Base-by-base conservation (phyloP, 1,140 invertebrate genomes). In the Cydia fagiglandana region DNA sequence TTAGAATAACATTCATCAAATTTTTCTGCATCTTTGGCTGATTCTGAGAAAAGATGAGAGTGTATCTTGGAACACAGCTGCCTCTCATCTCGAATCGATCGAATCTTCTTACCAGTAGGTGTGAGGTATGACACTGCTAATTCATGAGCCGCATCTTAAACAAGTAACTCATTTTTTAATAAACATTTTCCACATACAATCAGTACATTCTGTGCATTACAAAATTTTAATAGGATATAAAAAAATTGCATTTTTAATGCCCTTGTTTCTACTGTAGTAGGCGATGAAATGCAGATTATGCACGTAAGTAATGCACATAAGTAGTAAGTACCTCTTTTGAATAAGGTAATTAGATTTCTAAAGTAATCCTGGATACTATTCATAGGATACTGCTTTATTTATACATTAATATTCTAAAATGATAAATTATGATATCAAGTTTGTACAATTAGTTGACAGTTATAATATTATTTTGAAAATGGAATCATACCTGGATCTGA, bases 1-100 rank as follows among this genome's bases (percentile, higher is more conserved):
- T 93, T 93, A 20, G 88, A 81, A 84, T 92, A 91, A 50, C 83
- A 90, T 77, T 93, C 92, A 82, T 87, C 88, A 70, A 93, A 93
- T 78, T 91, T 93, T 68, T 93, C 93, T 45, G 87, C 90, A 84
- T 93, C 88, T 79, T 81, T 84, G 10, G 84, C 76, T 28, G 91
- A 91, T 10, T 83, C 78, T 76, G 50, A 81, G 12, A 86, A 76
- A 12, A 93, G 78, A 13, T 84, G 79, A 6, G 90, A 82, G 75
- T 89, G 85, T 73, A 93, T 93, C 78, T 87, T 91, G 78, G 91
- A 90, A 77, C 90, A 93, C 4, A 93, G 81, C 6, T 92, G 75
- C 76, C 84, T 89, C 75, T 93, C 91, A 86, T 89, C 87, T 77
- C 81, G 82, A 4, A 81, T 66, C 66, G 78, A 75, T 2, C 84